Conservation (phyloP, 1,140 invertebrate genomes). For the Liolophura sinensis region DNA sequence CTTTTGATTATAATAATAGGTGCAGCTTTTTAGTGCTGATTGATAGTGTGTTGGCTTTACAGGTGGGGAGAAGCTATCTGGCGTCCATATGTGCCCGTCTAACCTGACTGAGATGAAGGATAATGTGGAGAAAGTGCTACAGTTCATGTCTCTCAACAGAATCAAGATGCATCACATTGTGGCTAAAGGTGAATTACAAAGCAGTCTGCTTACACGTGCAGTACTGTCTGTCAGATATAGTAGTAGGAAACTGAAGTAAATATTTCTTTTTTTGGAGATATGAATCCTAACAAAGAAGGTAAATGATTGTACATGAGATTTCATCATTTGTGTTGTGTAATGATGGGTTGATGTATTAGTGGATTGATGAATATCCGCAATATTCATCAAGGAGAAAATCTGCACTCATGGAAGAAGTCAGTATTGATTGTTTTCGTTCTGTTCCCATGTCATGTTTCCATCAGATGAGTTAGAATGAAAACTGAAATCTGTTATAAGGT, state of each 20-base stretch:
- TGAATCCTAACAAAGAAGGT: not conserved
- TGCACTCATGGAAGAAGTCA: no score
- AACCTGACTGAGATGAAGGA: constrained; percentile 49
- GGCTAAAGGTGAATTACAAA: constrained; percentile 36
- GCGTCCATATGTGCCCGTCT: constrained; percentile 44
- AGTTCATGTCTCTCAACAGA: constrained; percentile 45
- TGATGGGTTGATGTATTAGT: no score
- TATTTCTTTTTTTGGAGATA: not conserved
- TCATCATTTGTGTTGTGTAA: no score
- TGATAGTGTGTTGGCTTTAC: constrained; percentile 15
- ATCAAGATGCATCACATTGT: constrained; percentile 52
- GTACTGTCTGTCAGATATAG: constrained; percentile 10
- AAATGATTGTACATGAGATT: not conserved
- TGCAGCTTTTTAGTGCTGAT: not conserved
- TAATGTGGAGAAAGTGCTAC: constrained; percentile 58
- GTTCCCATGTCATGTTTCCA: no score
- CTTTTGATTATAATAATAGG: no score
- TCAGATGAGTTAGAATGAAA: not conserved
- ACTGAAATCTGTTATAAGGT: constrained; percentile 12
- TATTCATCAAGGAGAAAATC: no score
- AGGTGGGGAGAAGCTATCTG: constrained; percentile 55
- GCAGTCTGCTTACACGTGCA: no score
- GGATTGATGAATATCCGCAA: no score
- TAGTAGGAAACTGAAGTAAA: not conserved
- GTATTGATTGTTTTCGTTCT: no score